Evolutionary conservation across 2,888 invertebrate species (phyloP), one percentile per base, ranked within the genome.

Genomic region (Scaptomyza tumidula): DNA sequence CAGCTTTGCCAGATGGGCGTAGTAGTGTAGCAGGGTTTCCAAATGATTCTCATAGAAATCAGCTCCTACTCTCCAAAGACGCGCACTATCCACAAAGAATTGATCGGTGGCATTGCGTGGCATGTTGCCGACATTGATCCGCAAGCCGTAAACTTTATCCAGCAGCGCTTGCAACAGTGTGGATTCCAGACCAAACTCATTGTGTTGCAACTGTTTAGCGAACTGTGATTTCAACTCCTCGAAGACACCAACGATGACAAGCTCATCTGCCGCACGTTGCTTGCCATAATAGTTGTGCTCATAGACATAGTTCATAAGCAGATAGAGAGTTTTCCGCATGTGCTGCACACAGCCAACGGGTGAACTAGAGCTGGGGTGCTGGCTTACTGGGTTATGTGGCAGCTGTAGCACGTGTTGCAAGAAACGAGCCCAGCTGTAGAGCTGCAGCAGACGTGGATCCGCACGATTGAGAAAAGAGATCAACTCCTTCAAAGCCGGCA

Each of bases 271-370:
- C 0, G 35, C 27, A 0, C 90, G 78, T 13, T 70, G 65, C 2
- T 13, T 10, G 1, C 54, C 35, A 27, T 90, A 90, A 58, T 62
- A 85, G 5, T 37, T 78, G 0, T 58, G 58, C 43, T 90, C 91
- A 43, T 90, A 90, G n/a, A 75, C 73, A 46, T 84, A 89, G 33
- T 86, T 90, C 90, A 90, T 88, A 31, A 79, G 54, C 37, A 90
- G 55, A 6, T 87, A 82, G 3, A 90, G 78, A 0, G 76, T 76
- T 35, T 88, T 85, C 0, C 90, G 80, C 90, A 90, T 90, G 19
- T 90, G 91, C 4, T 78, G 79, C 13, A 90, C 69, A 53, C 90
- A 90, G 2, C 29, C 33, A 6, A 55, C 49, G 5, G 56, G 11
- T 3, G 54, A 41, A 19, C 24, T 53, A 3, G 56, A 6, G 6